Evolutionary conservation across 2,888 invertebrate genomes (phyloP), one percentile per base, ranked within the genome.

Genomic region (Eupithecia abbreviata): DNA sequence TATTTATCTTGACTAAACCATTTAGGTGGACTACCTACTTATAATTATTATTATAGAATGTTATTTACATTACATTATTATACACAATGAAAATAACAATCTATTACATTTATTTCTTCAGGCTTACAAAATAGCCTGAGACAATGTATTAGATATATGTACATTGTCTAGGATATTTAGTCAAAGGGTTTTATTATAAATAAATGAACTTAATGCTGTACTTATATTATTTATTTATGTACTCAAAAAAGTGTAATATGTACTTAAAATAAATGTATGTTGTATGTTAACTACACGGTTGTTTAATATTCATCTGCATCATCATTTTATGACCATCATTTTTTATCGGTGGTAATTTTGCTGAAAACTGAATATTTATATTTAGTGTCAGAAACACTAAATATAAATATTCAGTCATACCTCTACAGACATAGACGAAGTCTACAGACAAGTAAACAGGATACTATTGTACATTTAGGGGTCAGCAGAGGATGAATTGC

Each of bases 261-360:
- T 30, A 62, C 30, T 30, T 62, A 62, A 9, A 62, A 62, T 62
- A 62, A 62, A 62, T 62, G 62, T 58, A 10, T 58, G 18, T 30
- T 30, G 30, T 12, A 15, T 51, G 51, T 15, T 30, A 30, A 30
- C 30, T 62, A 62, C 30, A 62, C 4, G 30, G 30, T 62, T 30
- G 12, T 62, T 62, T 62, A 62, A 62, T 62, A 30, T 6, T 55
- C n/a, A 55, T 9, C 58, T 58, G 58, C 18, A 58, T 18, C 62
- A 62, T 30, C n/a, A 18, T 18, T 58, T 18, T 58, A 58, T 58
- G n/a, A 18, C 9, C 9, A 9, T 58, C 18, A 58, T 58, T 18
- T n/a, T 68, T 45, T 68, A 68, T 68, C 45, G 67, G 67, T 67
- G 67, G 67, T 67, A 42, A 67, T 67, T 67, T 45, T 18, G 45